These are phyloP conservation scores for Belonocnema kinseyi DNA, from an alignment of 1,140 invertebrate genomes.

Conservation along the genomic window DNA sequence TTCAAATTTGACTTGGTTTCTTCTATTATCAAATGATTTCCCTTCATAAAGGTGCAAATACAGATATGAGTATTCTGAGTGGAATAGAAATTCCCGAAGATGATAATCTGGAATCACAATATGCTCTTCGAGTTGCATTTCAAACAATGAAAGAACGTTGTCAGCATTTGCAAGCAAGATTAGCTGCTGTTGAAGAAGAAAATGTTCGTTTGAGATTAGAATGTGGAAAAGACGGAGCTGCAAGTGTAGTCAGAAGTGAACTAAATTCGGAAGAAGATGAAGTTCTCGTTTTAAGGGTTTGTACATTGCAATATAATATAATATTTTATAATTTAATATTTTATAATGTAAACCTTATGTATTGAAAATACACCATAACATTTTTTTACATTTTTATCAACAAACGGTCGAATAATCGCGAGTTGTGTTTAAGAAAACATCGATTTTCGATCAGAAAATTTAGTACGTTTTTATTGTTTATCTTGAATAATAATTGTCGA, in stretches of 20 bases:
- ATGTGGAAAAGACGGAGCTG: conserved; percentile 64
- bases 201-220: conserved; percentile 81
- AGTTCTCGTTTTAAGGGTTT: conserved; percentile 54
- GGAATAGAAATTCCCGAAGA: conserved; percentile 41
- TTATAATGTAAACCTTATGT: no score
- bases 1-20: neutral
- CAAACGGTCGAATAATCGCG: no score
- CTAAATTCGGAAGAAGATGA: conserved; percentile 47
- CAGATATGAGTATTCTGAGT: conserved; percentile 34
- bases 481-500: no score
- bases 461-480: no score
- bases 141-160: conserved; percentile 88
- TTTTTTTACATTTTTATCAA: no score
- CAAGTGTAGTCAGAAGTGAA: conserved; percentile 42
- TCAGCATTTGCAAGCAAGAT: conserved; percentile 81
- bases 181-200: conserved; percentile 83
- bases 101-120: conserved; percentile 69
- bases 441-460: no score
- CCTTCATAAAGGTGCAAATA: neutral
- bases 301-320: conserved; percentile 53
- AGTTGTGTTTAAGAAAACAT: no score
- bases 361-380: no score
- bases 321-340: no score
- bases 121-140: conserved; percentile 84
- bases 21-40: conserved; percentile 1